These are phyloP conservation scores for Halcyon smyrnensis DNA, from an alignment of 2,797 vertebrate species.

Conservation along the genomic window DNA sequence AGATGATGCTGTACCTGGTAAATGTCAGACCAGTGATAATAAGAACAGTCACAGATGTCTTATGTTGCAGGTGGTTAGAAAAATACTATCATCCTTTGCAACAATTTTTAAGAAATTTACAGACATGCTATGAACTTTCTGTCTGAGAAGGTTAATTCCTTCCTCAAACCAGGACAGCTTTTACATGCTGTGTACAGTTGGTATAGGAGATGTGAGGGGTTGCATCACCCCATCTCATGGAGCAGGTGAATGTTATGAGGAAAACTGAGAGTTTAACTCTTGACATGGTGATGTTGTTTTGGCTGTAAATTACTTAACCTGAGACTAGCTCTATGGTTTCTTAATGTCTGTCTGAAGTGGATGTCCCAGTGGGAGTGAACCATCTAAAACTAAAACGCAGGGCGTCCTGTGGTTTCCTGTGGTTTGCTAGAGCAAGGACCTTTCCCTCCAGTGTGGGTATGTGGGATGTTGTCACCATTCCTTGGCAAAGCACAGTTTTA, in stretches of 20 bases:
- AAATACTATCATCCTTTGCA: neutral
- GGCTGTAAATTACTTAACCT: neutral
- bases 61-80: neutral
- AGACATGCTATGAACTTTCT: neutral
- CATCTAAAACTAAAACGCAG: neutral
- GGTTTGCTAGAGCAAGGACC: neutral
- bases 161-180: neutral
- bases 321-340: neutral
- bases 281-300: neutral
- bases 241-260: neutral
- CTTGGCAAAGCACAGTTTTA: neutral
- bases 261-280: neutral
- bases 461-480: fast-evolving
- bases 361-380: neutral
- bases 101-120: neutral
- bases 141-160: neutral
- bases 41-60: neutral
- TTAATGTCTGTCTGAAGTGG: neutral
- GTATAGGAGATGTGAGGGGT: neutral
- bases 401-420: neutral
- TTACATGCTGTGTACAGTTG: neutral
- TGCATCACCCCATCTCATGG: neutral
- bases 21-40: neutral
- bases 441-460: neutral
- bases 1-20: neutral